phyloP scores from a whole-genome alignment of 2,797 vertebrate species.

The Eleutherodactylus coqui region DNA sequence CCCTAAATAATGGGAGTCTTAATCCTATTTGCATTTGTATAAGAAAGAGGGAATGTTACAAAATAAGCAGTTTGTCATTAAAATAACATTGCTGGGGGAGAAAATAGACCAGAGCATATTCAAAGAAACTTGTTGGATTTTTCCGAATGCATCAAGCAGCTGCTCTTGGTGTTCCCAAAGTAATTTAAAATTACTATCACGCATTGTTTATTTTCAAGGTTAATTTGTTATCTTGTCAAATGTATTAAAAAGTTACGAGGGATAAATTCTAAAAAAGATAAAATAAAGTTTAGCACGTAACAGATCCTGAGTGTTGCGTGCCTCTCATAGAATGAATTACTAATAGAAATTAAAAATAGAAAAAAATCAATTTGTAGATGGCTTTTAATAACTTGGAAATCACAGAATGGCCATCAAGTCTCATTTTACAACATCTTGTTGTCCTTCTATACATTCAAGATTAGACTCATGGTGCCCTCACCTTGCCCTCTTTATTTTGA shows the following conservation, averaged over 20 bases:
- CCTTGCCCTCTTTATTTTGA: too few species aligned
- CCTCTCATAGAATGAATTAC: neutral
- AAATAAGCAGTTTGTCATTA: slow-evolving; percentile 58
- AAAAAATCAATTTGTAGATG: neutral
- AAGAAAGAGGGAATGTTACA: slow-evolving; percentile 27
- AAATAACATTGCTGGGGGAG: slow-evolving; percentile 63
- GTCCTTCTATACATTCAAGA: too few species aligned
- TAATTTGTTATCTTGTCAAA: slow-evolving; percentile 63
- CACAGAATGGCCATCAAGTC: too few species aligned
- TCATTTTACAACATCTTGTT: too few species aligned
- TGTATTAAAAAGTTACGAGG: slow-evolving; percentile 53
- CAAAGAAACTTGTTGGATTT: slow-evolving; percentile 56
- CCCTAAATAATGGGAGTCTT: neutral
- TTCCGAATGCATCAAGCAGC: slow-evolving; percentile 58
- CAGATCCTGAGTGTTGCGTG: neutral
- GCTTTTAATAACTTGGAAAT: too few species aligned
- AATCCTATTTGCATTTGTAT: slow-evolving; percentile 25
- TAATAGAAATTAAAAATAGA: neutral
- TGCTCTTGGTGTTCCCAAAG: slow-evolving; percentile 63
- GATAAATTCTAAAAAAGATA: slow-evolving; percentile 31
- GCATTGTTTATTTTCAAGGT: slow-evolving; percentile 63
- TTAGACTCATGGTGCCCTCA: too few species aligned
- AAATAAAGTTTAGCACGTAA: slow-evolving; percentile 15
- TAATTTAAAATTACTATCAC: slow-evolving; percentile 62
- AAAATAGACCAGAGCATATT: slow-evolving; percentile 40